Evolutionary conservation across 2,113 vertebrate species (phyloP).

Genomic region (Piaya cayana): DNA sequence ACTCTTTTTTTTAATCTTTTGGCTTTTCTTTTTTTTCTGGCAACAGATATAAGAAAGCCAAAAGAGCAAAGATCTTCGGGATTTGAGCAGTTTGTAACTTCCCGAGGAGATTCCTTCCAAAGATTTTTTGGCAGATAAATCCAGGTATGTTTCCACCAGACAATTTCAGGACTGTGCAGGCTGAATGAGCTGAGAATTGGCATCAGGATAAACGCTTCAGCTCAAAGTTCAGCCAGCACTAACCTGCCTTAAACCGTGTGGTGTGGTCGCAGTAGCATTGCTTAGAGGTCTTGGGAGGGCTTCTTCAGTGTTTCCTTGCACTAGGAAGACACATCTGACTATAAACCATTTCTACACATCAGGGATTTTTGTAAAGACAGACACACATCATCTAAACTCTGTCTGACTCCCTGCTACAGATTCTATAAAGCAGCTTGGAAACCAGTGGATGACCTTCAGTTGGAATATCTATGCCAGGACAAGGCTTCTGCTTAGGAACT

Average conservation of each 20-base stretch:
- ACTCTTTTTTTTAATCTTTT: neutral
- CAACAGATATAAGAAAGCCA: neutral
- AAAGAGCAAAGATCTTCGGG: neutral
- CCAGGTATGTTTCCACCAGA: neutral
- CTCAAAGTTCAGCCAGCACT: neutral
- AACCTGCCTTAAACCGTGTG: neutral
- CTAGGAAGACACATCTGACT: fast-evolving
- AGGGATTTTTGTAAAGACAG: neutral
- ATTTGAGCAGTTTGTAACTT: neutral
- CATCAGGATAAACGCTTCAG: neutral
- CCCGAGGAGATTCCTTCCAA: neutral
- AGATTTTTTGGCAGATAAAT: neutral
- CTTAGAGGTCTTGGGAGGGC: neutral
- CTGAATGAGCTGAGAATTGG: neutral
- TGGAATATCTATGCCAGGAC: neutral
- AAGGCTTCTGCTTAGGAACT: neutral
- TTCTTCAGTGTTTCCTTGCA: neutral
- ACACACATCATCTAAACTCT: neutral
- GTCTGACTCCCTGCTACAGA: neutral
- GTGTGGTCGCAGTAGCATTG: too few species aligned
- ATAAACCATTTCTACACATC: neutral
- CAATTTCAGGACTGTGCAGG: neutral
- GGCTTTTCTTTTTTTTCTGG: neutral
- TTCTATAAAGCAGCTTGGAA: neutral
- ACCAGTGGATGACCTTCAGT: neutral